phyloP scores from a whole-genome alignment of 2,797 vertebrate species.

The Pseudochirops cupreus region DNA sequence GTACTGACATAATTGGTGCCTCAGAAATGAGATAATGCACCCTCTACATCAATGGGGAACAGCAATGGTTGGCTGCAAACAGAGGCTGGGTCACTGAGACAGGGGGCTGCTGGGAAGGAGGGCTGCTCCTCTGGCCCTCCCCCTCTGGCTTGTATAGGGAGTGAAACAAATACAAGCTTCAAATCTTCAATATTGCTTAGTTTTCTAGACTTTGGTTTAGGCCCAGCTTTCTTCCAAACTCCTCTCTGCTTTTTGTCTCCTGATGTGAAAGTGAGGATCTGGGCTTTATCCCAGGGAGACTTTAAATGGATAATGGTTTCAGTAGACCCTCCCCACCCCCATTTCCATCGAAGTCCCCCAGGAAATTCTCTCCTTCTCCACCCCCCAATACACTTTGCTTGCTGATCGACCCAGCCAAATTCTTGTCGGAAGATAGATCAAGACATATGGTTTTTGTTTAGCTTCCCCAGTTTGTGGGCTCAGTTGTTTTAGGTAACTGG shows the following conservation, averaged over 20 bases:
- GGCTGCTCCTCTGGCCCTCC: not conserved
- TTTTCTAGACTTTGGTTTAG: not conserved
- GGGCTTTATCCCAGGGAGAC: not conserved
- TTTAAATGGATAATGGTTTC: rapidly evolving
- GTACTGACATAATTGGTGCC: not conserved
- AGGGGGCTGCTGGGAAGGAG: not conserved
- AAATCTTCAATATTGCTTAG: not conserved
- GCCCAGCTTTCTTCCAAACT: not conserved
- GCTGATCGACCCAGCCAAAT: not conserved
- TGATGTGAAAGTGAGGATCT: slow-evolving; percentile 2
- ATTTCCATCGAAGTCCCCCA: not conserved
- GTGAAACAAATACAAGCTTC: not conserved
- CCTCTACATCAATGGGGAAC: not conserved
- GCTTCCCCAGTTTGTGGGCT: slow-evolving; percentile 4
- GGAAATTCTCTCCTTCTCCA: not conserved
- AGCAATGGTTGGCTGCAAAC: not conserved
- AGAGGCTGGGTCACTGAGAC: not conserved
- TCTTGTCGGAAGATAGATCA: not conserved
- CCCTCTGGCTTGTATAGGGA: not conserved
- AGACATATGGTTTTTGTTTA: slow-evolving; percentile 1
- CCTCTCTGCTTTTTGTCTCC: not conserved
- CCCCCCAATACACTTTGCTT: not conserved
- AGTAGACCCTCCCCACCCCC: not conserved
- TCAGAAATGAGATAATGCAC: not conserved
- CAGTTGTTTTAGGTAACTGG: not conserved